Conservation (phyloP, 2,113 vertebrate species). For the Etheostoma spectabile region DNA sequence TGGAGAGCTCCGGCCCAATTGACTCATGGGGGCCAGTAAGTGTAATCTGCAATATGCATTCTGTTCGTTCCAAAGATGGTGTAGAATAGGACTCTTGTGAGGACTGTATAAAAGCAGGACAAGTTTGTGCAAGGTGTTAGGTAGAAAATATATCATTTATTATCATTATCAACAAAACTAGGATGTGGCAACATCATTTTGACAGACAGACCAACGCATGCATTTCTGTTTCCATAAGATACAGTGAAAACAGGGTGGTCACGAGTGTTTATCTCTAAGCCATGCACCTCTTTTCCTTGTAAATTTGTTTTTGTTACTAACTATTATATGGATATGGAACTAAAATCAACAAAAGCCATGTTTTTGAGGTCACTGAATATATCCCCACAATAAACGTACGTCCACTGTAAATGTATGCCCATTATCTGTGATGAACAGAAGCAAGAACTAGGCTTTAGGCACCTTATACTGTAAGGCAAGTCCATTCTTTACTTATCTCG, state of each 20-base stretch:
- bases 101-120: constrained; percentile 9
- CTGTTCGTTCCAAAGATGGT: not conserved
- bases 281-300: not conserved
- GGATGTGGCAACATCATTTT: not conserved
- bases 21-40: constrained; percentile 3
- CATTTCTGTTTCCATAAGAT: constrained; percentile 10
- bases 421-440: constrained; percentile 63
- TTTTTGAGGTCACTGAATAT: not conserved
- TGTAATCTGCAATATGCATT: constrained; percentile 16
- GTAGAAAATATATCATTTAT: not conserved
- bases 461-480: constrained; percentile 32
- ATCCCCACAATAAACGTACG: not conserved
- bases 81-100: constrained; percentile 2
- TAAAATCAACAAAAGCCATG: not conserved
- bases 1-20: not conserved
- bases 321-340: not conserved
- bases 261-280: not conserved
- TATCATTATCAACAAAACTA: not conserved
- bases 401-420: not conserved
- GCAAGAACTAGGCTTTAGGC: constrained; percentile 29
- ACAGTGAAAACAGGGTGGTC: not conserved
- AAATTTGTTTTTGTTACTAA: not conserved
- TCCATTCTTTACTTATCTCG: constrained; percentile 67
- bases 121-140: constrained; percentile 6
- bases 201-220: not conserved